Base-by-base conservation (phyloP, 2,888 invertebrate species). In the Tipula confusa region DNA sequence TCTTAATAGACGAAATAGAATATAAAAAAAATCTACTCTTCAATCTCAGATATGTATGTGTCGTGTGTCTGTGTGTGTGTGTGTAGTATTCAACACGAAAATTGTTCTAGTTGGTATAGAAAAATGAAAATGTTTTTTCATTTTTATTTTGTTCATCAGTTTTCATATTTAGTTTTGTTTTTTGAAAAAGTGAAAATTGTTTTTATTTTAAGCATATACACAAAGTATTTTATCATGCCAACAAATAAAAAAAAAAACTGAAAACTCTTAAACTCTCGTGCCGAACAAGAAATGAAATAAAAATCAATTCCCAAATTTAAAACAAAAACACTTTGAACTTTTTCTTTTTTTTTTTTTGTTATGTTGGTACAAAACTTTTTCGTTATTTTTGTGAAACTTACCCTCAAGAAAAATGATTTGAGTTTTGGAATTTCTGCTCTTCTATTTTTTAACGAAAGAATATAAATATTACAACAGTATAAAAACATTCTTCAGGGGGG, bases 311-410 rank as follows among this genome's bases (percentile, higher is more conserved):
- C 24, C 64, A 64, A 64, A 64, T 64, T 64, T 64, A 64, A 64
- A 64, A 64, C 64, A 64, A 64, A 64, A 64, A 64, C 64, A 64
- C 64, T 64, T 64, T 64, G 64, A 64, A 64, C 64, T 24, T 64
- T 43, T 43, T 64, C 24, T 9, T 1, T 64, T 64, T 5, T 38
- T 24, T 64, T 43, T 43, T 64, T 64, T 9, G 6, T 64, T 64
- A 7, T 38, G 5, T 5, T 15, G 43, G 5, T 5, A 4, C 2
- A 1, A 64, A 64, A 64, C n/a, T 64, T 64, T 64, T 64, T 24
- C 64, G 24, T 64, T 64, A 64, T 64, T 64, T 64, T 64, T 18
- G 18, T 64, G 64, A 9, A 64, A 64, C 24, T 64, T 64, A 64
- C 64, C 64, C 64, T 7, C 24, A 64, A 64, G 24, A 24, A 64